Base-by-base conservation (phyloP, 1,140 invertebrate species). In the Zaprionus ornatus region DNA sequence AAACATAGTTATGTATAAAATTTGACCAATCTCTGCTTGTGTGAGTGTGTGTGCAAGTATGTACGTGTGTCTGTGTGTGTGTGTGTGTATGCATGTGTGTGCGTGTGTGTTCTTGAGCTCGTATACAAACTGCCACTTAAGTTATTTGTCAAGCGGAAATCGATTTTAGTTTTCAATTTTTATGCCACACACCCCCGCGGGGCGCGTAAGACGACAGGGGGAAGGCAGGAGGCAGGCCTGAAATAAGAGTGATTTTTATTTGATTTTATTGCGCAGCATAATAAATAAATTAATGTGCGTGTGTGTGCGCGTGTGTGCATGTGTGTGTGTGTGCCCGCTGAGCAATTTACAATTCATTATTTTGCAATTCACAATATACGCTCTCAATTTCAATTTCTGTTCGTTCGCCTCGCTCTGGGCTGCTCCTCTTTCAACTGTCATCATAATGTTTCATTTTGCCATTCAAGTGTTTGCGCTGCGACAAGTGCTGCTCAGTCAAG, bases 331-430 rank as follows among this genome's bases (percentile, higher is more conserved):
- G 29, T 63, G 25, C 37, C 64, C 55, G 45, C 64, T 32, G 60
- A 71, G 69, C 80, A 88, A 88, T 87, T 87, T 75, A 72, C 67
- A 80, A 87, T 78, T 84, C 75, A 87, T 87, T 87, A 88, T 88
- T 83, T 83, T 67, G 69, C 77, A 69, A 80, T 83, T 83, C 29
- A 62, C 62, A 72, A 72, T 62, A 45, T 76, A 45, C 54, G 54
- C 67, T 59, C 64, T 88, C 84, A 87, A 90, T 87, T 84, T 87
- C 71, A 80, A 81, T 79, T 84, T 70, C 64, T 77, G 54, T 45
- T 17, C 23, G 23, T 52, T 13, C 50, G 54, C 29, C 10, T 4
- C 27, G 32, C 52, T 23, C 48, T 23, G 19, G 19, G 23, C 52
- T 27, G 23, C 52, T 27, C 23, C 52, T 6, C 29, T 57, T 37